phyloP scores from a whole-genome alignment of 1,140 invertebrate species.

The Epicauta chinensis region DNA sequence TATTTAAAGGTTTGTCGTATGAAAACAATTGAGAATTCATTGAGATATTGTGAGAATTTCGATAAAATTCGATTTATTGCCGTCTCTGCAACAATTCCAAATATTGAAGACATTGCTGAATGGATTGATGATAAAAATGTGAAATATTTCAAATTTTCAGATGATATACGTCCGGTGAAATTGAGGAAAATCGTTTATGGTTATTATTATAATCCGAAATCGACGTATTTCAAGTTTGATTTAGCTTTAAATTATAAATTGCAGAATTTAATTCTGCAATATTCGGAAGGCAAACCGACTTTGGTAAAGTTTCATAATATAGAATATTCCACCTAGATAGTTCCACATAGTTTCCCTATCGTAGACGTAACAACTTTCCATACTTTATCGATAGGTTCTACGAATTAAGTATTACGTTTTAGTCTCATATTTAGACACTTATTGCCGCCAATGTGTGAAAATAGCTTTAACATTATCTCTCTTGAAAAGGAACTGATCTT shows the following conservation, averaged over 20 bases:
- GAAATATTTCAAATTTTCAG: conserved; percentile 55
- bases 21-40: conserved; percentile 34
- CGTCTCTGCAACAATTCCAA: conserved; percentile 73
- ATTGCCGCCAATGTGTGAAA: too few relatives aligned
- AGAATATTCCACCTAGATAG: conserved; percentile 12
- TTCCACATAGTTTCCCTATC: too few relatives aligned
- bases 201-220: conserved; percentile 49
- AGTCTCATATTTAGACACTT: too few relatives aligned
- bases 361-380: too few relatives aligned
- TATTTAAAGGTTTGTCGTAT: conserved; percentile 35
- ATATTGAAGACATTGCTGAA: conserved; percentile 66
- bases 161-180: conserved; percentile 65
- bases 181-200: conserved; percentile 67
- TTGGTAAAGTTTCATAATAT: conserved; percentile 47
- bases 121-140: conserved; percentile 56
- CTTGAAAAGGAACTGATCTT: too few relatives aligned
- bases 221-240: conserved; percentile 68
- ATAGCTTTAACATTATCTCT: too few relatives aligned
- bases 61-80: conserved; percentile 62
- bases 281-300: conserved; percentile 67
- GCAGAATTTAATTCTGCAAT: conserved; percentile 58
- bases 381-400: too few relatives aligned
- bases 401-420: too few relatives aligned
- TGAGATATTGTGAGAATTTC: conserved; percentile 2
- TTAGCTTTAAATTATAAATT: conserved; percentile 69